These are phyloP conservation scores for Hipparchia semele DNA, from an alignment of 2,888 invertebrate genomes.

Conservation along the genomic window DNA sequence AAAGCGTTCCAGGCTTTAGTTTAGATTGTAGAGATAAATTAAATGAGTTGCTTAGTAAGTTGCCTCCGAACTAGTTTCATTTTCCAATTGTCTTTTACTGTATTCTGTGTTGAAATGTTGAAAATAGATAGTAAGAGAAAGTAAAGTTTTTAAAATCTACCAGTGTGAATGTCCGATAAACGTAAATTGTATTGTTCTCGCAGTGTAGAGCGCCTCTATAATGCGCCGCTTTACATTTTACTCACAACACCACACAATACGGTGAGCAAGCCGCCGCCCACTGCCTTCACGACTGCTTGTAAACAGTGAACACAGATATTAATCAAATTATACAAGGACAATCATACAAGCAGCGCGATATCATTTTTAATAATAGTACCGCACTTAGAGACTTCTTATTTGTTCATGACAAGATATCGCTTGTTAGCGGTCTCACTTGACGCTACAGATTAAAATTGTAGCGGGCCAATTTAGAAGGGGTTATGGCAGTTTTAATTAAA, in stretches of 20 bases:
- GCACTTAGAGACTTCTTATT: not conserved
- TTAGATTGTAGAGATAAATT: no score
- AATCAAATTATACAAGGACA: constrained; percentile 28
- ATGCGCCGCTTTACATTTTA: not conserved
- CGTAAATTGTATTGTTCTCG: constrained; percentile 2
- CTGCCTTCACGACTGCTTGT: constrained; percentile 15
- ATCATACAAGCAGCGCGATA: not conserved
- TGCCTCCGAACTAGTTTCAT: no score
- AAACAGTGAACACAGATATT: constrained; percentile 28
- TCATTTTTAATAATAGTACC: not conserved
- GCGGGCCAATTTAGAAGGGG: no score
- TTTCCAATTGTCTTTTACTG: no score
- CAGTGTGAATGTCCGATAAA: not conserved
- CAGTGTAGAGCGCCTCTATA: not conserved
- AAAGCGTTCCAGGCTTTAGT: no score
- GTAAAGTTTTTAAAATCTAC: not conserved
- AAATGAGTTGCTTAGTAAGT: no score
- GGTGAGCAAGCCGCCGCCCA: constrained; percentile 19
- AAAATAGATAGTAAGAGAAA: not conserved
- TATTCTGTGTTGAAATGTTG: not conserved
- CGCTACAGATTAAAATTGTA: no score
- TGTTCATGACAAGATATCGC: no score
- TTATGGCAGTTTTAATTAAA: no score
- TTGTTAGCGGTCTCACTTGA: no score
- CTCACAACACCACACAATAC: not conserved